Base-by-base conservation (phyloP, 2,113 vertebrate species). In the Pedionomus torquatus region DNA sequence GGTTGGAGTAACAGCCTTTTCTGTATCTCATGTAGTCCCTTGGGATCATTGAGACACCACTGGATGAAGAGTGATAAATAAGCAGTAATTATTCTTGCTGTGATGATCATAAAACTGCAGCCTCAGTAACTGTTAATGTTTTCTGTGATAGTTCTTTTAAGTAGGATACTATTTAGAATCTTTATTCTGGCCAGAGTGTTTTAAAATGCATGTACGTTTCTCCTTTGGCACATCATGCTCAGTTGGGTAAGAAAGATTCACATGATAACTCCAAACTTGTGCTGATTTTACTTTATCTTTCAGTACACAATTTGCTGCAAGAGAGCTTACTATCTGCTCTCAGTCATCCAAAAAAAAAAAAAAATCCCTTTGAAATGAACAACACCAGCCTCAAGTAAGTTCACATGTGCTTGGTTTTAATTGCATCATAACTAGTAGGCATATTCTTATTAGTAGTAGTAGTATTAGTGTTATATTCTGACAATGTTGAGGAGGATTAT, bases 31-130 rank as follows among this genome's bases (percentile, higher is more conserved):
- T 17, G 17, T 7, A 70, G 23, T 58, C 26, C 17, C 24, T 78
- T 7, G 5, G 51, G 48, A 51, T 49, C 0, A 0, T n/a, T 49
- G 25, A 17, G 33, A 84, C 58, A 87, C 0, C 1, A 33, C 10
- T 33, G 30, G 28, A 83, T 9, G 9, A 89, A 25, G 44, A 66
- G 6, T 14, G 14, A 9, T 87, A 84, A 81, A 71, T 68, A 51
- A 65, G 43, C 14, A 78, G 43, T 48, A 75, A 61, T 75, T 89
- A 31, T 19, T 88, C 30, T 46, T 80, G 16, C 30, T 57, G 11
- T 33, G 61, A 35, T 15, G 8, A 31, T 24, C 28, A 17, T n/a
- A n/a, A 24, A 86, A 19, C n/a, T 44, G 55, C 26, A 77, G 54
- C 20, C 17, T 58, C 33, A 13, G n/a, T 13, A 63, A 41, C 23